A percentile compares a stretch with the other conserved stretches of the same genome.
Conservation (phyloP, 2,888 invertebrate species). For the Ochropacha duplaris region DNA sequence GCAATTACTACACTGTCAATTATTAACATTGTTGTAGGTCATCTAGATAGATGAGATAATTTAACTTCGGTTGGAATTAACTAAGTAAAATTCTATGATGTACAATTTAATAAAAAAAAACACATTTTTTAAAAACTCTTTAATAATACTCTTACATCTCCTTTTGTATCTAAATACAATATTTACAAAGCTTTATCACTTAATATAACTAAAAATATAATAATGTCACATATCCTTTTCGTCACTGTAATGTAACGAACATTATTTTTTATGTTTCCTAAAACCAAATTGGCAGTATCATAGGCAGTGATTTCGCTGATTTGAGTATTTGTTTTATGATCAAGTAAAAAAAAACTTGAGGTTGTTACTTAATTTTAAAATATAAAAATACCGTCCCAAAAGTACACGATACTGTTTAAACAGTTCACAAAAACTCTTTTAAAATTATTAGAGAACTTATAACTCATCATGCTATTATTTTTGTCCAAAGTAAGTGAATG, state of each 20-base stretch:
- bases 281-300: conserved; percentile 43
- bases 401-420: conserved; percentile 49
- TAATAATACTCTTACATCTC: conserved; percentile 77
- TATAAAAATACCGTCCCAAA: conserved; percentile 57
- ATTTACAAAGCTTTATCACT: conserved; percentile 75
- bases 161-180: conserved; percentile 78
- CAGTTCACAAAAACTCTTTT: background rate
- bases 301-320: conserved; percentile 65
- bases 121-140: conserved; percentile 58
- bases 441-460: too few species aligned
- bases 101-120: background rate
- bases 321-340: conserved; percentile 55
- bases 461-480: background rate
- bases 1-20: too few species aligned
- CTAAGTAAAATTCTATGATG: too few species aligned
- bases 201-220: conserved; percentile 48
- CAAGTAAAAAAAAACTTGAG: conserved; percentile 31
- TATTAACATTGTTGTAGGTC: too few species aligned
- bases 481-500: background rate
- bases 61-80: too few species aligned
- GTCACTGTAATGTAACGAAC: conserved; percentile 31
- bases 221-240: conserved; percentile 47
- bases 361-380: conserved; percentile 25
- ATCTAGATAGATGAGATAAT: too few species aligned
- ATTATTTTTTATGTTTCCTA: conserved; percentile 7